These are phyloP conservation scores for Coranthus polyacanthus DNA, from an alignment of 2,797 vertebrate genomes.

Conservation along the genomic window DNA sequence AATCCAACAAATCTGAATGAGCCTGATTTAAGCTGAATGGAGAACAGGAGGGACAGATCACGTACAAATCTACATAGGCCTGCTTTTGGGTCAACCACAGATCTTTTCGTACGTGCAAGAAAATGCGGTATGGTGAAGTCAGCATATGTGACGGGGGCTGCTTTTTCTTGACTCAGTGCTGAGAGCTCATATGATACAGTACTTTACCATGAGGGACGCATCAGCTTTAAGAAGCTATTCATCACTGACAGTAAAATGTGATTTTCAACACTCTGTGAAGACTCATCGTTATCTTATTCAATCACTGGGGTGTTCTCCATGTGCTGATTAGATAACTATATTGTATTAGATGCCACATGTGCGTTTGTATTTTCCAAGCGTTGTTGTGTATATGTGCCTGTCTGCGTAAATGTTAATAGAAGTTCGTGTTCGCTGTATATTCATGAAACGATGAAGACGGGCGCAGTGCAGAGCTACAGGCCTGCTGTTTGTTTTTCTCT, in stretches of 20 bases:
- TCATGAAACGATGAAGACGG: constrained; percentile 30
- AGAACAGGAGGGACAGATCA: constrained; percentile 36
- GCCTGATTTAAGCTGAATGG: constrained; percentile 55
- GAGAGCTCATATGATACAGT: constrained; percentile 22
- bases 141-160: constrained; percentile 15
- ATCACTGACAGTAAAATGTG: constrained; percentile 78
- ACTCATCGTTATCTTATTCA: constrained; percentile 70
- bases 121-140: constrained; percentile 3
- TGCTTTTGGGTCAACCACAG: constrained; percentile 32
- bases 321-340: constrained; percentile 51
- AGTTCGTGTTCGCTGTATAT: constrained; percentile 31
- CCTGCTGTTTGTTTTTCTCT: constrained; percentile 61
- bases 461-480: constrained; percentile 59
- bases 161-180: constrained; percentile 26
- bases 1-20: constrained; percentile 61
- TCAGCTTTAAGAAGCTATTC: constrained; percentile 55
- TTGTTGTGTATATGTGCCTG: constrained; percentile 1
- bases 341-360: constrained; percentile 45
- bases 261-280: constrained; percentile 77
- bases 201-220: constrained; percentile 31
- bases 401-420: constrained; percentile 29
- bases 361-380: constrained; percentile 6
- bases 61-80: constrained; percentile 48
- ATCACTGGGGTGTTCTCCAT: constrained; percentile 60
- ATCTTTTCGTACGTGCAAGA: constrained; percentile 22